Evolutionary conservation across 2,888 invertebrate species (phyloP).

Genomic region (Limnephilus lunatus): DNA sequence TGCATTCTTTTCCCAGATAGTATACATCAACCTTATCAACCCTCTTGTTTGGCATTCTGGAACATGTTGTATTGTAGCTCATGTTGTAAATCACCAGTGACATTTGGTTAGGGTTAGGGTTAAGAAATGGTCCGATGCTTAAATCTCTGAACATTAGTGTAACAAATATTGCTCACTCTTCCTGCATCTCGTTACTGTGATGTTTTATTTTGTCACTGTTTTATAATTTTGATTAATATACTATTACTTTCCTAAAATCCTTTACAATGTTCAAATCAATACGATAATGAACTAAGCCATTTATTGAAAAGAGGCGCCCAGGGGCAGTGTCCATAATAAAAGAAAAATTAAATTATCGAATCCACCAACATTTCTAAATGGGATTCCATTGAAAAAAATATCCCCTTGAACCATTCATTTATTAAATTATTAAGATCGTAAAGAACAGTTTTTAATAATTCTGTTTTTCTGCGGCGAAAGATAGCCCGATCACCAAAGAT

Average conservation of each 20-base stretch:
- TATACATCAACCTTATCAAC: background rate
- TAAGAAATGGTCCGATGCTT: background rate
- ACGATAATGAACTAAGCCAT: conserved; percentile 2
- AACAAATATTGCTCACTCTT: background rate
- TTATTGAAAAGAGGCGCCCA: background rate
- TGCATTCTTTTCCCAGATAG: background rate
- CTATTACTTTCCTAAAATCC: background rate
- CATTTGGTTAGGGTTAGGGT: background rate
- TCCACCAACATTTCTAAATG: background rate
- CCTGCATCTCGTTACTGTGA: background rate
- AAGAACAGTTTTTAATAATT: background rate
- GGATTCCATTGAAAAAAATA: background rate
- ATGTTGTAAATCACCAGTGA: background rate
- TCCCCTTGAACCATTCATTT: background rate
- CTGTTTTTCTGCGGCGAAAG: background rate
- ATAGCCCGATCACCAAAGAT: background rate
- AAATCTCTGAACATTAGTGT: background rate
- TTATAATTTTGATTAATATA: background rate
- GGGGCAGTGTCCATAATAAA: background rate
- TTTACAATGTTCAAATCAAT: background rate
- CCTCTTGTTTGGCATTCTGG: background rate
- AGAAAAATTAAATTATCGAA: background rate
- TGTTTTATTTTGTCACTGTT: background rate
- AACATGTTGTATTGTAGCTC: background rate
- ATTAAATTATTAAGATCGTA: background rate